Evolutionary conservation across 2,888 invertebrate genomes (phyloP), one percentile per base, ranked within the genome.

Genomic region (Dolichopus griseipennis): DNA sequence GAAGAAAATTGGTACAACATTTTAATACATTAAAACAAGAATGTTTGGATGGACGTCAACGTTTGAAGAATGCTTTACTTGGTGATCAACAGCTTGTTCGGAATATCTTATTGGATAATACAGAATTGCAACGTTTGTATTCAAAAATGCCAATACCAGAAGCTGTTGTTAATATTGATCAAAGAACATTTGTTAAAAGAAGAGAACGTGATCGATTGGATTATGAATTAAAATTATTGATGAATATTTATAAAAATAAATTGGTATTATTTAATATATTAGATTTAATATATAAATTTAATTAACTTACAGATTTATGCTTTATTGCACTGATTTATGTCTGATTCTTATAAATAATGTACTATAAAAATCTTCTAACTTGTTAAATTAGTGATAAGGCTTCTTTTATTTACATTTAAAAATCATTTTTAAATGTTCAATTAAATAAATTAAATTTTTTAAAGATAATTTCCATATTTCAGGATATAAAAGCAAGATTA

Each of bases 251-350:
- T 68, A 74, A 75, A 61, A 67, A 72, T 0, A 75, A 76, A 67
- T 68, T 80, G 73, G 76, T 80, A 66, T 61, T 20, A 18, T 61
- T 21, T n/a, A n/a, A n/a, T n/a, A n/a, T n/a, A n/a, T n/a, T n/a
- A n/a, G n/a, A n/a, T n/a, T n/a, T n/a, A n/a, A n/a, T n/a, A n/a
- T n/a, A n/a, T n/a, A n/a, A n/a, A n/a, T n/a, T n/a, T n/a, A n/a
- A n/a, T n/a, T n/a, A n/a, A n/a, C n/a, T n/a, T n/a, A n/a, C n/a
- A n/a, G n/a, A n/a, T n/a, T n/a, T n/a, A n/a, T n/a, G n/a, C n/a
- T n/a, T n/a, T n/a, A n/a, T n/a, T n/a, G n/a, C n/a, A n/a, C n/a
- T n/a, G n/a, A n/a, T n/a, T n/a, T n/a, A n/a, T n/a, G n/a, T n/a
- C n/a, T n/a, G n/a, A n/a, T n/a, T n/a, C n/a, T n/a, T n/a, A n/a